Evolutionary conservation across 2,797 vertebrate genomes (phyloP), one percentile per base, ranked within the genome.

Genomic region (Acridotheres tristis): DNA sequence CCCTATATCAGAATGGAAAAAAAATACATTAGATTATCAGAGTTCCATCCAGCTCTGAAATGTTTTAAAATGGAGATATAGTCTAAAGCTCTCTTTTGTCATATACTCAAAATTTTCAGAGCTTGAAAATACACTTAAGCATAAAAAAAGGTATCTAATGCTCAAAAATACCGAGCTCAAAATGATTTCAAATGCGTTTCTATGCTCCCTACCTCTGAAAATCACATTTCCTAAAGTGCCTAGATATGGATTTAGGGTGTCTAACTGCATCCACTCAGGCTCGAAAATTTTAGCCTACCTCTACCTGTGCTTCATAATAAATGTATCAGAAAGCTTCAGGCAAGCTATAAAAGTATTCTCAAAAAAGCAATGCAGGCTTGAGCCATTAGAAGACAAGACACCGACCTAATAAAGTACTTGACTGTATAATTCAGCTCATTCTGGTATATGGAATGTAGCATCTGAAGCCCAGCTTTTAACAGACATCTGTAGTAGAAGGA

Each of bases 291-390:
- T 94, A 96, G 42, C 76, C 58, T 88, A 36, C 54, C 29, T 95
- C 61, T 86, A 94, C 91, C 85, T 78, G 55, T 81, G 76, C 90
- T 93, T 90, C 74, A n/a, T 93, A 90, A 91, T 91, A 94, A 93
- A 95, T 94, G 88, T 72, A 91, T 77, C 76, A 75, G 79, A 94
- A 94, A 88, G 68, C 58, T 91, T 88, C 77, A 88, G 83, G 80
- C 54, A 86, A 88, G 93, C 83, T 86, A 79, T 94, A 82, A 94
- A 90, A 93, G 83, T 79, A n/a, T 82, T 76, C 88, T 88, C 36
- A 69, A 73, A 81, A 95, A 93, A 88, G 55, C 43, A 48, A 18
- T 58, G 71, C 66, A 59, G 83, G 66, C 62, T 62, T 84, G 73
- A 83, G 48, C 94, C 63, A 58, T 88, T 90, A 82, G 74, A 82